Evolutionary conservation across 2,113 vertebrate genomes (phyloP).

Genomic region (Dendrocopos noguchii): DNA sequence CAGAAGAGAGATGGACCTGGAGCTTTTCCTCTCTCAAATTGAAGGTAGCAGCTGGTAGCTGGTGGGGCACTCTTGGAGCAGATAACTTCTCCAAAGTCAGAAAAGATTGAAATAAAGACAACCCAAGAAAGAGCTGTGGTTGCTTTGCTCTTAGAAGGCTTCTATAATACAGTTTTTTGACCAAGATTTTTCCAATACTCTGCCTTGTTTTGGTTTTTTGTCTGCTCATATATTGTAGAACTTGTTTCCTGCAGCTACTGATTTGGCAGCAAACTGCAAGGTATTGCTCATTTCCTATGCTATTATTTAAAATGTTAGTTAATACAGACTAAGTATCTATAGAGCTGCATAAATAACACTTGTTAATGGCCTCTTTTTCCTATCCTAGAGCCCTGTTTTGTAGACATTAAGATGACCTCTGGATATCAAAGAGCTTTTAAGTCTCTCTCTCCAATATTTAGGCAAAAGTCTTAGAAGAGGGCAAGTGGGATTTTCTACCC

Average conservation of each 20-base stretch:
- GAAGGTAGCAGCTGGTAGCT: background rate
- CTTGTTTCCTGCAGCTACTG: background rate
- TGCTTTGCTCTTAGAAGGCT: background rate
- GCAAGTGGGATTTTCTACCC: background rate
- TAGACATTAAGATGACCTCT: background rate
- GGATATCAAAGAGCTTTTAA: background rate
- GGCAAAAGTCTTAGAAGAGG: background rate
- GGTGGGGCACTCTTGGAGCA: accelerated
- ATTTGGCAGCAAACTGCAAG: background rate
- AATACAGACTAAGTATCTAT: background rate
- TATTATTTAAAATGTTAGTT: background rate
- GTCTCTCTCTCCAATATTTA: background rate
- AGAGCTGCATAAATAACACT: background rate
- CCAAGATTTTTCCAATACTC: background rate
- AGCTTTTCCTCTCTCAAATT: background rate
- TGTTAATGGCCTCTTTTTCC: background rate
- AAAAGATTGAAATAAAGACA: background rate
- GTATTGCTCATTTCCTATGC: background rate
- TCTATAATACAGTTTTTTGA: background rate
- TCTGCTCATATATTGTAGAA: background rate
- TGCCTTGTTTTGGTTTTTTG: background rate
- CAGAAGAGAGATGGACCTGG: background rate
- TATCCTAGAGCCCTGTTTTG: background rate
- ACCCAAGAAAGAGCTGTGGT: background rate
- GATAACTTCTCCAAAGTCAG: background rate